Percentiles rank a stretch among this genome's conserved stretches.
phyloP scores from a whole-genome alignment of 53 echinoderm and acorn worm genomes.

The Paracentrotus lividus region DNA sequence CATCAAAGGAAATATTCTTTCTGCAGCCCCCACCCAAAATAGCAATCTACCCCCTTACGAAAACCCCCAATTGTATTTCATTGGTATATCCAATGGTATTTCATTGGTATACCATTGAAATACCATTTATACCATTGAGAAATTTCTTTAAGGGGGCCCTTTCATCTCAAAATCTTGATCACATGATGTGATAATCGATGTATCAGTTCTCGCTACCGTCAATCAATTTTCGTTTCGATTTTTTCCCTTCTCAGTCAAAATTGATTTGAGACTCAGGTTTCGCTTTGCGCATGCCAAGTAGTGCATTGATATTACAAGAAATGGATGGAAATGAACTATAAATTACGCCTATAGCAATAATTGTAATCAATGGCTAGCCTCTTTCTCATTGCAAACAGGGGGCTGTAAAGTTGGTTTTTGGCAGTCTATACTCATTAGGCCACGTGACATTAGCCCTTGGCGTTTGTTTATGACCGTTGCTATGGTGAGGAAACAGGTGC shows the following conservation, averaged over 20 bases:
- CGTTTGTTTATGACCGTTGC: slow-evolving; percentile 29
- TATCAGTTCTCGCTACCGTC: too few species aligned
- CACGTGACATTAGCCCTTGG: slow-evolving; percentile 44
- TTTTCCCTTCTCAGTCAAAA: background rate
- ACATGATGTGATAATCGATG: too few species aligned
- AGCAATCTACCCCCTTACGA: too few species aligned
- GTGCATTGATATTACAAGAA: too few species aligned
- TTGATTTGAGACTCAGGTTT: background rate
- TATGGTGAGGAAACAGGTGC: slow-evolving; percentile 60
- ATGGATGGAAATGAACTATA: slow-evolving; percentile 6
- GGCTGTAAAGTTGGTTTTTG: slow-evolving; percentile 33
- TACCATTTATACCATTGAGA: too few species aligned
- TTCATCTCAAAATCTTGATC: too few species aligned
- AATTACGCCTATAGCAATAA: background rate
- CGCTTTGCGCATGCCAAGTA: background rate
- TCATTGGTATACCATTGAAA: too few species aligned
- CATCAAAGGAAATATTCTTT: too few species aligned
- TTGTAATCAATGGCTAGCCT: background rate
- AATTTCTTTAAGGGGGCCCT: too few species aligned
- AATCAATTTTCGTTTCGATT: background rate
- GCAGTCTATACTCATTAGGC: background rate
- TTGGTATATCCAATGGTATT: too few species aligned
- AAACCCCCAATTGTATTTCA: too few species aligned
- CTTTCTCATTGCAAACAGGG: background rate
- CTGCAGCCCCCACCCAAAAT: too few species aligned